Conservation (phyloP, 2,888 invertebrate species). For the Thelaira solivaga region DNA sequence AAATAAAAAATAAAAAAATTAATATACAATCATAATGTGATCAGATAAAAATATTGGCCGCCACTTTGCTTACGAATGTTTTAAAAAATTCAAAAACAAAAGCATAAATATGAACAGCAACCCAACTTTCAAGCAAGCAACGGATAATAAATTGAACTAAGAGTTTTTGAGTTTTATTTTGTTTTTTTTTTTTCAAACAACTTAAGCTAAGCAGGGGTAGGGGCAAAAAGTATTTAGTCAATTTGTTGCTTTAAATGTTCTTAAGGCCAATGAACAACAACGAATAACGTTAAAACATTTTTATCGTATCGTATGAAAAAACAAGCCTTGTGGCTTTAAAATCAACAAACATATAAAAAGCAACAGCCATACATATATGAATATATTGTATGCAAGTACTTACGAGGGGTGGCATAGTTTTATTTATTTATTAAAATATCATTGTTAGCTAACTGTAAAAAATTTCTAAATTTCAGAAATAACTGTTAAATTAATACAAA, state of each 20-base stretch:
- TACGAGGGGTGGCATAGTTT: not conserved
- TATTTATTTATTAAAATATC: too few relatives aligned
- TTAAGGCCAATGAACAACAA: constrained; percentile 32
- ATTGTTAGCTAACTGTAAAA: too few relatives aligned
- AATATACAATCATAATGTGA: constrained; percentile 58
- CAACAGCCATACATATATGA: constrained; percentile 12
- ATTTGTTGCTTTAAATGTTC: constrained; percentile 47
- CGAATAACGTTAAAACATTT: constrained; percentile 46
- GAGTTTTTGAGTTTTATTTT: constrained; percentile 8
- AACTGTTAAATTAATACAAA: not conserved
- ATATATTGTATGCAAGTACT: not conserved
- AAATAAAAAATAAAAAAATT: not conserved
- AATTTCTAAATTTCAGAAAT: too few relatives aligned
- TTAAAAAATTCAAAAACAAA: not conserved
- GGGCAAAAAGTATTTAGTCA: constrained; percentile 46
- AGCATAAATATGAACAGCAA: not conserved
- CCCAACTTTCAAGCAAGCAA: constrained; percentile 1
- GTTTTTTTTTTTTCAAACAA: not conserved
- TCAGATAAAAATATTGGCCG: constrained; percentile 60
- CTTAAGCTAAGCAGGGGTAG: constrained; percentile 27
- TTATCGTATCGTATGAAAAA: constrained; percentile 44
- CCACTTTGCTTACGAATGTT: constrained; percentile 55
- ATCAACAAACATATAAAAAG: constrained; percentile 2
- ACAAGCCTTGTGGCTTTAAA: constrained; percentile 45
- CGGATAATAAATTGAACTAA: constrained; percentile 26